Evolutionary conservation across 1,140 invertebrate genomes (phyloP), one percentile per base, ranked within the genome.

Genomic region (Diorhabda sublineata): DNA sequence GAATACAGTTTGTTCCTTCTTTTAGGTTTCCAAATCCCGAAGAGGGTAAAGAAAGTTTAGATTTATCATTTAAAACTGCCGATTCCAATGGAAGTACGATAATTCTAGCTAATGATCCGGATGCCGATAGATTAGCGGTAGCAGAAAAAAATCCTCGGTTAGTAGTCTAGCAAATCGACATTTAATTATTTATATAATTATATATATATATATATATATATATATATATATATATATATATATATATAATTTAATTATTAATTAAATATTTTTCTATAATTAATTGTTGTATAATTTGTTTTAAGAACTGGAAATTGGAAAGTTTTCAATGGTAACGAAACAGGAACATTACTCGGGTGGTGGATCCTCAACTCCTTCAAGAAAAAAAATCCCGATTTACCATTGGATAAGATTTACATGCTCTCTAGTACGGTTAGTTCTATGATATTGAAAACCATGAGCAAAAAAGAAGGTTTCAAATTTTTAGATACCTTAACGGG

Each of bases 51-150:
- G 92, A 92, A 77, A 93, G 95, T 61, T 80, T 99, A 66, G 86
- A 92, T 78, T 83, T 98, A 26, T 90, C 97, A 41, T 90, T 98
- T 73, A 84, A 90, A 80, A 90, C 92, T 8, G 98, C 98, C 0
- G 87, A 95, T 78, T 74, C 84, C 58, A 85, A 88, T 72, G 83
- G 84, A 2, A 90, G 89, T 56, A 83, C 84, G 2, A 81, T 99
- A 2, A 95, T 99, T 74, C 81, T 99, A 26, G 97, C 97, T 0
- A 99, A 99, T 84, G 98, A 99, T 84, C 98, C 98, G 7, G 98
- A 99, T 83, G 97, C 98, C 5, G 98, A 99, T 85, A 87, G 98
- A 66, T 83, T 99, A 66, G 97, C 97, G 8, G 88, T 96, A 59
- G 97, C 97, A 4, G 95, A 97, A 82, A 90, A 88, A 81, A 82